A percentile compares a stretch with the other conserved stretches of the same genome.
Conservation (phyloP, 2,113 vertebrate genomes). For the Girardinichthys multiradiatus region DNA sequence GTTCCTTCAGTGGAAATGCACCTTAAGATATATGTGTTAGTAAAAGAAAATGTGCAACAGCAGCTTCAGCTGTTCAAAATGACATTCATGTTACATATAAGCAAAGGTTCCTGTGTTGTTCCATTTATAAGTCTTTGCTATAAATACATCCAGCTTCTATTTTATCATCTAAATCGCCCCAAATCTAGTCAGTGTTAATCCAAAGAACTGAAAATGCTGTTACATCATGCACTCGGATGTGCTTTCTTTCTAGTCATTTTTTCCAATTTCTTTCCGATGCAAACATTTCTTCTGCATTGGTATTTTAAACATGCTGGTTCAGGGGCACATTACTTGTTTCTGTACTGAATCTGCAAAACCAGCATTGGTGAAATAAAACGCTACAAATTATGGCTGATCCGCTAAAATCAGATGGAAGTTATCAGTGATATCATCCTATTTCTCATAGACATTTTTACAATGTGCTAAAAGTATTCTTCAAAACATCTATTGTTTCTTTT, state of each 20-base stretch:
- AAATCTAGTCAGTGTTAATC: conserved; percentile 13
- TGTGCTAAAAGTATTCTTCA: neutral
- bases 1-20: too few species aligned
- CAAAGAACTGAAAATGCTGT: neutral
- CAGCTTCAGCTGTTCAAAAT: too few species aligned
- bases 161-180: neutral
- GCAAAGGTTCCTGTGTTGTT: too few species aligned
- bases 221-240: neutral
- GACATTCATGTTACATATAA: too few species aligned
- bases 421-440: too few species aligned
- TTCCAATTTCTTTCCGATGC: neutral
- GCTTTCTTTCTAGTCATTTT: neutral
- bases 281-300: neutral
- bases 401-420: neutral
- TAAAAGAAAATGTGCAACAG: too few species aligned
- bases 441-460: neutral
- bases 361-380: conserved; percentile 32
- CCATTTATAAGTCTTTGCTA: too few species aligned
- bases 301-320: neutral
- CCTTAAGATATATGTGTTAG: too few species aligned
- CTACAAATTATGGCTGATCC: neutral
- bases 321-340: too few species aligned
- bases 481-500: neutral
- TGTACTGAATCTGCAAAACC: conserved; percentile 27
- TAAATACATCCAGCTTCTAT: neutral